Base-by-base conservation (phyloP, 2,113 vertebrate genomes). In the Zapus hudsonius region DNA sequence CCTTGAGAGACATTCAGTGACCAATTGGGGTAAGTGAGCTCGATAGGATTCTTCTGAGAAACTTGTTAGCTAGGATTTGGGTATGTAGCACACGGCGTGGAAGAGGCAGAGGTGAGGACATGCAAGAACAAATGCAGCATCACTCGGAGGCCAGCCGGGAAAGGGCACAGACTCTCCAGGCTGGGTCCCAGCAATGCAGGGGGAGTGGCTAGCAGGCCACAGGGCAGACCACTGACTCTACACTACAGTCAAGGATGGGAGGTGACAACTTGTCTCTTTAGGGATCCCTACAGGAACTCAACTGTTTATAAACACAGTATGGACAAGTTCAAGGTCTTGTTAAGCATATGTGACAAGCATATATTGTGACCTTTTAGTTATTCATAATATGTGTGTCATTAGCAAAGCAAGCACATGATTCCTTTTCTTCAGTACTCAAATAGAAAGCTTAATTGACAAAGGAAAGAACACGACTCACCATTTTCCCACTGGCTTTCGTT, bases 401-500 rank as follows among this genome's bases (percentile, higher is more conserved):
- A 70, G 57, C 81, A 89, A 93, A 57, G 16, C 11, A 92, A 82
- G 1, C 29, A 44, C 3, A 31, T 1, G 10, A 17, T 36, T 17
- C 12, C 63, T 61, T 80, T 6, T 33, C 89, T 89, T 84, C 22
- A 90, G 75, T 84, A 76, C 20, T 89, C 83, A 55, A 63, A 87
- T 52, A 67, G 75, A 2, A 74, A 87, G 27, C 4, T 73, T 44
- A 42, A 17, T 29, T 42, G 33, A 23, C 61, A 40, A 47, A 38
- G 80, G 55, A 66, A 22, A 9, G 47, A 67, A 23, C 73, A 25
- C n/a, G 36, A 96, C 98, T 98, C 97, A 99, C 99, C 98, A 99
- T 99, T 97, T 99, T 99, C 81, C 98, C 98, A 73, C 98, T 97
- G 73, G 99, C 99, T 96, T 99, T 99, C 94, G 98, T 98, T 96